Evolutionary conservation across 2,888 invertebrate species (phyloP).

Genomic region (Chymomyza amoena): DNA sequence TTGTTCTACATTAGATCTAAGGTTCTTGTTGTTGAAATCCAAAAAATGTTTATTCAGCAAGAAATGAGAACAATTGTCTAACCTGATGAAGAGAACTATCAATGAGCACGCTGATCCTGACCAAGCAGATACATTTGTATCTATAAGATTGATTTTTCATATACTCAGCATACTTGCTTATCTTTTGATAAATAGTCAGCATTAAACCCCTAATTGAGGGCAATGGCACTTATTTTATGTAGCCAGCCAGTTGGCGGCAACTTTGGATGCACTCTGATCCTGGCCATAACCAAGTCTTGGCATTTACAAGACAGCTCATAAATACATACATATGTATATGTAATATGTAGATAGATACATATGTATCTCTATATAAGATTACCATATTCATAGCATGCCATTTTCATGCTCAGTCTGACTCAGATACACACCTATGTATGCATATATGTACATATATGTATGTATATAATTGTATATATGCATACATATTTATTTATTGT

Average conservation of each 20-base stretch:
- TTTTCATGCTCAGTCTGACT: slow-evolving; percentile 22
- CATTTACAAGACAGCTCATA: not conserved
- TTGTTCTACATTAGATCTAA: too few relatives aligned
- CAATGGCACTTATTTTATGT: not conserved
- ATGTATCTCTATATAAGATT: slow-evolving; percentile 40
- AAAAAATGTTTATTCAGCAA: too few relatives aligned
- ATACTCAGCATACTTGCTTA: too few relatives aligned
- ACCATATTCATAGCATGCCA: slow-evolving; percentile 45
- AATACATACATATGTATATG: not conserved
- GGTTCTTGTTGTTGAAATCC: too few relatives aligned
- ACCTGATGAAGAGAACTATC: too few relatives aligned
- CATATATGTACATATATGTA: not conserved
- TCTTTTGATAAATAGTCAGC: too few relatives aligned
- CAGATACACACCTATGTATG: not conserved
- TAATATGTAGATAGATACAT: not conserved
- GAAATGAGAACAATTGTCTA: too few relatives aligned
- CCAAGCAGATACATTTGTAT: too few relatives aligned
- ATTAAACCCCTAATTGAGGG: not conserved
- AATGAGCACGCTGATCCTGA: too few relatives aligned
- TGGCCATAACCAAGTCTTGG: not conserved
- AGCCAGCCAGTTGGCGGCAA: not conserved
- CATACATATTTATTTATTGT: not conserved
- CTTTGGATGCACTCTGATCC: not conserved
- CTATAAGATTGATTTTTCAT: too few relatives aligned
- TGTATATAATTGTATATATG: too few relatives aligned